A percentile compares a stretch with the other conserved stretches of the same genome.
These are phyloP conservation scores for Leiothrix lutea DNA, from an alignment of 2,113 vertebrate genomes.

Conservation along the genomic window DNA sequence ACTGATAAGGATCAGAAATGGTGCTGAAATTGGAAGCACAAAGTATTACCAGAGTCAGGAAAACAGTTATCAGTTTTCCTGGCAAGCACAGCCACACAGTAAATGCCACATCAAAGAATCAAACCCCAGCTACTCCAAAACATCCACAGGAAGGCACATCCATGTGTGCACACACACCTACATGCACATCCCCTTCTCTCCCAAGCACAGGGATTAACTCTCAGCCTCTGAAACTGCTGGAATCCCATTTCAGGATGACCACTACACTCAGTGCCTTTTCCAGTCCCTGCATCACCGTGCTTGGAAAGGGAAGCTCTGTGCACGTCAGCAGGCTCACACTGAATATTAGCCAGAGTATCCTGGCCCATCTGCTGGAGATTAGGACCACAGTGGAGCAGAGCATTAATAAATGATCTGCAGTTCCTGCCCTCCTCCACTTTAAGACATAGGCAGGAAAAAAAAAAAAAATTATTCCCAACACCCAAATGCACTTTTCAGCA, in stretches of 20 bases:
- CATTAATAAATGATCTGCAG: constrained; percentile 34
- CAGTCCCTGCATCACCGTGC: background rate
- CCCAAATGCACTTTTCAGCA: background rate
- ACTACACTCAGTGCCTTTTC: background rate
- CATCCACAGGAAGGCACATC: background rate
- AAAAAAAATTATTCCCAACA: background rate
- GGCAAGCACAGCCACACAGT: background rate
- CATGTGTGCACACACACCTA: background rate
- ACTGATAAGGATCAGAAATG: background rate
- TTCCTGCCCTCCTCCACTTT: background rate
- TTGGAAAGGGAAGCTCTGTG: background rate
- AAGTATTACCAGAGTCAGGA: background rate
- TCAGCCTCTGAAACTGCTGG: background rate
- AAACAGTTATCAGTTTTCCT: background rate
- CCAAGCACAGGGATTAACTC: background rate
- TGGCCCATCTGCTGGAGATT: constrained; percentile 23
- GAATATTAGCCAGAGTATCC: background rate
- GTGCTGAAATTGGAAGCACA: background rate
- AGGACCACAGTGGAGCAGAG: constrained; percentile 20
- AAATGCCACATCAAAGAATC: background rate
- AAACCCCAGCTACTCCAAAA: background rate
- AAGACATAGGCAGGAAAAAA: background rate
- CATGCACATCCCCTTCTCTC: background rate
- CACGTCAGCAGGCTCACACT: background rate
- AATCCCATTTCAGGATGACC: background rate